Conservation (phyloP, 2,113 vertebrate species). For the Tetraodon nigroviridis region DNA sequence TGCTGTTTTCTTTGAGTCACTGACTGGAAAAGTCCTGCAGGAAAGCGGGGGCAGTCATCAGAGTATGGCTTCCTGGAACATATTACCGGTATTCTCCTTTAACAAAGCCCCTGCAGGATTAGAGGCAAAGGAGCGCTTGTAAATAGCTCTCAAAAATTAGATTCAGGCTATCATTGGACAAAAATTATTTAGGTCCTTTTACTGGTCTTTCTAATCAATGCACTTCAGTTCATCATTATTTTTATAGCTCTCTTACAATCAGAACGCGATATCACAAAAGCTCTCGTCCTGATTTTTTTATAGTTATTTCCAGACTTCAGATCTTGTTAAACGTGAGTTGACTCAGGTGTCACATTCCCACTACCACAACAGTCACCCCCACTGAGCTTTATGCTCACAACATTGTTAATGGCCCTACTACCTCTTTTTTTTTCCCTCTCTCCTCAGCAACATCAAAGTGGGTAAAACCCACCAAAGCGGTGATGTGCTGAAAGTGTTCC, state of each 20-base stretch:
- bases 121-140: background rate
- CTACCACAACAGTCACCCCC: background rate
- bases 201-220: too few species aligned
- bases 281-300: background rate
- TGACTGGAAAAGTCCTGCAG: conserved; percentile 34
- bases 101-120: background rate
- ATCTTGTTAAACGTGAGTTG: too few species aligned
- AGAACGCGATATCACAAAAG: too few species aligned
- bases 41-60: conserved; percentile 11
- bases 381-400: background rate
- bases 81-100: conserved; percentile 17
- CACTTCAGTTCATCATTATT: too few species aligned
- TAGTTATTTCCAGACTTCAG: background rate
- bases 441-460: conserved; percentile 30
- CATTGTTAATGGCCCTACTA: background rate
- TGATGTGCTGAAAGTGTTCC: conserved; percentile 10
- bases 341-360: background rate
- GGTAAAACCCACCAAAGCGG: conserved; percentile 7
- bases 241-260: too few species aligned
- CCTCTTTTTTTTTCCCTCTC: conserved; percentile 1
- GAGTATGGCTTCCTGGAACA: conserved; percentile 7
- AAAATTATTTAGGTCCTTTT: too few species aligned
- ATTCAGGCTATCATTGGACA: too few species aligned
- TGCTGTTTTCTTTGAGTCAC: conserved; percentile 34
- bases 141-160: too few species aligned